These are phyloP conservation scores for Limnephilus marmoratus DNA, from an alignment of 2,888 invertebrate genomes.

Conservation along the genomic window DNA sequence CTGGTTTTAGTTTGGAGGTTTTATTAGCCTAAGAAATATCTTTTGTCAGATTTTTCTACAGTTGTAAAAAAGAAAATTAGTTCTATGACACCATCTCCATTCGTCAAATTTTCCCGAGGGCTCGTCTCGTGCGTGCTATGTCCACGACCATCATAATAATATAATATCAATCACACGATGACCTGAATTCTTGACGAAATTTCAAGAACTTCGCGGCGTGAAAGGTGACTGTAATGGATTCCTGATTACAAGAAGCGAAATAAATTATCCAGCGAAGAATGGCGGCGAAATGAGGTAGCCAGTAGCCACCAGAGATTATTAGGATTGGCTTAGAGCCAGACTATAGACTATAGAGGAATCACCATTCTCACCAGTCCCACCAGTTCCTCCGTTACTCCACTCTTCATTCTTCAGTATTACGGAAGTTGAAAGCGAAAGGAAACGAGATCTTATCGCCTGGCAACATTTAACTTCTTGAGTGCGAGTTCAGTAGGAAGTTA, in stretches of 20 bases:
- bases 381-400: neutral
- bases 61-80: neutral
- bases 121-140: neutral
- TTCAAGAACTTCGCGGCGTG: slow-evolving; percentile 47
- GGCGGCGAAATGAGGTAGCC: slow-evolving; percentile 6
- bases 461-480: neutral
- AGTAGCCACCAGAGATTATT: slow-evolving; percentile 20
- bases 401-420: slow-evolving; percentile 10
- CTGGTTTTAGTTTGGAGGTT: neutral
- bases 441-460: slow-evolving; percentile 44
- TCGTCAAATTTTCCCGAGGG: neutral
- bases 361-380: neutral
- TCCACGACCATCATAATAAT: neutral
- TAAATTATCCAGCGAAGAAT: slow-evolving; percentile 37
- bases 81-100: neutral
- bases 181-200: slow-evolving; percentile 44
- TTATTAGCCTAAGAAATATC: too few species aligned
- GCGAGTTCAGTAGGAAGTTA: neutral
- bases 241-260: slow-evolving; percentile 47
- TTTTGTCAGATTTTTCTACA: too few species aligned
- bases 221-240: slow-evolving; percentile 43
- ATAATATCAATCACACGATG: slow-evolving; percentile 32
- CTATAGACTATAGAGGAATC: neutral
- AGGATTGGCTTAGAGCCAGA: slow-evolving; percentile 17
- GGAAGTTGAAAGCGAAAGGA: slow-evolving; percentile 56